These are phyloP conservation scores for Acleris literana DNA, from an alignment of 2,888 invertebrate genomes.

Conservation along the genomic window DNA sequence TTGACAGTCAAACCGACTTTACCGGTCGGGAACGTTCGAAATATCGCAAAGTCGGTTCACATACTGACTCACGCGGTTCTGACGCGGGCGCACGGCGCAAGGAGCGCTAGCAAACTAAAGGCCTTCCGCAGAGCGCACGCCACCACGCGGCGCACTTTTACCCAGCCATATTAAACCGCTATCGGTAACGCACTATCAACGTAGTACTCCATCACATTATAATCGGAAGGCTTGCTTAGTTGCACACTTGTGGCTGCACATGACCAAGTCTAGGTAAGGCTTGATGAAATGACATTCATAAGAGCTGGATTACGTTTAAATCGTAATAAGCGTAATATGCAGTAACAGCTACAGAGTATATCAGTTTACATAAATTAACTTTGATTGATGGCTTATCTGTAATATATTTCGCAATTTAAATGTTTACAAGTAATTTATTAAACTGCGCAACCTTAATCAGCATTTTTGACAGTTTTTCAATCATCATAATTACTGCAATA, in stretches of 20 bases:
- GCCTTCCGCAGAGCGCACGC: conserved; percentile 56
- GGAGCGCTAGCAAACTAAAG: conserved; percentile 78
- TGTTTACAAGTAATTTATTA: background rate
- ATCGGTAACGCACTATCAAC: conserved; percentile 34
- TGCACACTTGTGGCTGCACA: conserved; percentile 73
- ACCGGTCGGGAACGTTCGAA: conserved; percentile 77
- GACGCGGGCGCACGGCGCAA: conserved; percentile 78
- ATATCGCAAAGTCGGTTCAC: conserved; percentile 62
- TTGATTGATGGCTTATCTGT: conserved; percentile 8
- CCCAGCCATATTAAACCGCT: conserved; percentile 53
- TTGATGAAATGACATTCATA: conserved; percentile 65
- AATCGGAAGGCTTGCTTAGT: conserved; percentile 66
- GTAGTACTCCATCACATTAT: conserved; percentile 43
- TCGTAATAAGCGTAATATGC: conserved; percentile 50
- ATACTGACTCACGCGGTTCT: conserved; percentile 45
- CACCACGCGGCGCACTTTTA: conserved; percentile 76
- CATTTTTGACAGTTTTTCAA: background rate
- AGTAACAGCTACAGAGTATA: conserved; percentile 35
- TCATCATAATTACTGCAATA: background rate
- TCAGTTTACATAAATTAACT: background rate
- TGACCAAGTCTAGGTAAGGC: conserved; percentile 72
- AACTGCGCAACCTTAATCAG: background rate
- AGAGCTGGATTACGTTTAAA: conserved; percentile 60
- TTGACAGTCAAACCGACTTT: conserved; percentile 73
- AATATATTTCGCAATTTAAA: background rate